Conservation (phyloP, 30 jellyfish, hydroid and myxozoan genomes). For the Aurelia sp. region DNA sequence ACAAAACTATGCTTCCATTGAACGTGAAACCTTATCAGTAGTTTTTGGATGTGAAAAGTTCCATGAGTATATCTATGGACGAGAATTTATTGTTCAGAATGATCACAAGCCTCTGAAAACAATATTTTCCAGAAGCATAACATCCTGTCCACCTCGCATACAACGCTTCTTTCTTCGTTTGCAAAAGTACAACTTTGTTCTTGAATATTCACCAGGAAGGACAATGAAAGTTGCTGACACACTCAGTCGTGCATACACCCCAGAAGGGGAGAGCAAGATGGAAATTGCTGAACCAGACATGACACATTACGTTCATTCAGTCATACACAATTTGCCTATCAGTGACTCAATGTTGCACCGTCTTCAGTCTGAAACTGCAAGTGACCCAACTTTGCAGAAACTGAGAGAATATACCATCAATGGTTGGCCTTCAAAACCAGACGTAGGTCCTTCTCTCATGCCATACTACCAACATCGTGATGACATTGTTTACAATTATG, state of each 20-base stretch:
- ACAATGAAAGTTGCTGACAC: constrained; percentile 52
- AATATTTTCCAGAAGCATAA: constrained; percentile 28
- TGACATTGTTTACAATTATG: constrained; percentile 47
- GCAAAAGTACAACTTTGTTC: constrained; percentile 49
- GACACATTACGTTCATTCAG: constrained; percentile 18
- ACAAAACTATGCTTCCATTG: too few relatives aligned
- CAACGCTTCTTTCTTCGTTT: constrained; percentile 42
- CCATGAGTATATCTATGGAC: too few relatives aligned
- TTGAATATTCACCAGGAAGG: constrained; percentile 48
- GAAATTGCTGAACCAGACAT: constrained; percentile 51
- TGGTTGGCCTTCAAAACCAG: constrained; percentile 50
- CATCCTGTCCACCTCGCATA: constrained; percentile 48
- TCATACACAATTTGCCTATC: constrained; percentile 17
- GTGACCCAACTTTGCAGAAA: constrained; percentile 60
- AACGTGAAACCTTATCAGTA: too few relatives aligned
- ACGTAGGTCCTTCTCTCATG: constrained; percentile 17
- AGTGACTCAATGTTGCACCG: constrained; percentile 27
- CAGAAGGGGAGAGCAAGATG: constrained; percentile 20
- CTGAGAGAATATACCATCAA: constrained; percentile 38
- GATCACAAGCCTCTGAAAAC: not conserved
- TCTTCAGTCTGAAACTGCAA: constrained; percentile 46
- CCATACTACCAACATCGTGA: constrained; percentile 60
- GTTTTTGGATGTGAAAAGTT: too few relatives aligned
- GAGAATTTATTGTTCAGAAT: too few relatives aligned
- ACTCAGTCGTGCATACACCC: constrained; percentile 53